These are phyloP conservation scores for Orchesella cincta DNA, from an alignment of 1,140 invertebrate species.

Conservation along the genomic window DNA sequence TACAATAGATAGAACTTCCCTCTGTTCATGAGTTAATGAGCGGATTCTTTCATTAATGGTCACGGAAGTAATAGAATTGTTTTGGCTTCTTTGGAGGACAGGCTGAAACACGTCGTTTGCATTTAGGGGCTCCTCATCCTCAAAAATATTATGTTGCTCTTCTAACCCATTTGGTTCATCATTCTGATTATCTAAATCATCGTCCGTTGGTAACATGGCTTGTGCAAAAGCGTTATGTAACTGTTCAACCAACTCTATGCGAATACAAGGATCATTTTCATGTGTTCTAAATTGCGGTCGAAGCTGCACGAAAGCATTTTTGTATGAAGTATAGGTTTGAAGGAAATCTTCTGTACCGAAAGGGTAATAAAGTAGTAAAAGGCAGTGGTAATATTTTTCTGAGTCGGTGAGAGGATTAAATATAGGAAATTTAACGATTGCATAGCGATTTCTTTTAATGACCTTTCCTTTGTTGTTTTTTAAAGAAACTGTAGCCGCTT, in stretches of 20 bases:
- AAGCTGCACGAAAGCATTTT: background rate
- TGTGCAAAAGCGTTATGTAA: background rate
- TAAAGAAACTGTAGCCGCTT: background rate
- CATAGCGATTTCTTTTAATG: background rate
- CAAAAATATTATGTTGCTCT: background rate
- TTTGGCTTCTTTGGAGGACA: background rate
- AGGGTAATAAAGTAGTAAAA: background rate
- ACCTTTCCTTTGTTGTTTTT: background rate
- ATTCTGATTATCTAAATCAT: background rate
- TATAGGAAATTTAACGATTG: background rate
- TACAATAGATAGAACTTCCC: background rate
- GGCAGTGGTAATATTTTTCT: background rate
- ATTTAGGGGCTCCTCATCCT: background rate
- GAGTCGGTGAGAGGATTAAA: background rate
- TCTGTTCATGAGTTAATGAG: background rate
- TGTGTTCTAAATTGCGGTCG: background rate
- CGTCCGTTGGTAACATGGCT: background rate
- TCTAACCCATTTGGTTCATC: background rate
- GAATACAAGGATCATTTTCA: background rate
- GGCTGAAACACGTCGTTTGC: background rate
- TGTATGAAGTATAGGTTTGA: background rate
- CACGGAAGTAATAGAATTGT: background rate
- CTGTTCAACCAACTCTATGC: background rate
- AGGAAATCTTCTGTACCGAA: background rate
- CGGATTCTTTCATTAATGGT: background rate